Evolutionary conservation across 2,113 vertebrate species (phyloP), one percentile per base, ranked within the genome.

Genomic region (Penelope pileata): DNA sequence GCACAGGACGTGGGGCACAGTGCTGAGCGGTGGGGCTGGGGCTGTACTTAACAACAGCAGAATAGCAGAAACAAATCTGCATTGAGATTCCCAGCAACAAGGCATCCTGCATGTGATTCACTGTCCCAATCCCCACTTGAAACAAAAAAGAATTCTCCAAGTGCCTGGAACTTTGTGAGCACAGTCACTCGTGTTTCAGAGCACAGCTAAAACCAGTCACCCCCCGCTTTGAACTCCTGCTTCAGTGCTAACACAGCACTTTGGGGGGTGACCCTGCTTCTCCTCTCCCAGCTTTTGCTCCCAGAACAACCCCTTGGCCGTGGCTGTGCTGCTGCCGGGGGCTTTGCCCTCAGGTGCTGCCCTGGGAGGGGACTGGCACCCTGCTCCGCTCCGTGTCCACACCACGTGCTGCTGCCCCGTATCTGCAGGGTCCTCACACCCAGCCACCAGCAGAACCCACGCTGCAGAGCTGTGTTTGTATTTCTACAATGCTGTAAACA

Each of bases 391-490:
- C n/a, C n/a, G n/a, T n/a, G n/a, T 68, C 88, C 91, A 14, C 85
- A 26, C 29, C 59, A 8, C 48, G 47, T 18, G 26, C 26, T 60
- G 12, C 73, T 91, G 79, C 64, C 51, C 30, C 38, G 34, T 9
- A 9, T 34, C 50, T 14, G 16, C 3, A 16, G 47, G 54, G 50
- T 32, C 47, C 50, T 18, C 26, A 27, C 3, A 58, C 27, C 19
- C 72, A 73, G 43, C 50, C 66, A 6, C 34, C 23, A 32, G 54
- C 21, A 30, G 34, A 4, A 53, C 30, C 58, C 7, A 14, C 12
- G 38, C 86, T 56, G 36, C n/a, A 9, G 36, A 24, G 32, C 12
- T 3, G 4, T 0, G 8, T 8, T 1, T 1, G 16, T 6, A 1
- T 7, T 21, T 62, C 27, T 23, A 18, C 2, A 13, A n/a, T 1